Base-by-base conservation (phyloP, 2,113 vertebrate genomes). In the Anthoscopus minutus region DNA sequence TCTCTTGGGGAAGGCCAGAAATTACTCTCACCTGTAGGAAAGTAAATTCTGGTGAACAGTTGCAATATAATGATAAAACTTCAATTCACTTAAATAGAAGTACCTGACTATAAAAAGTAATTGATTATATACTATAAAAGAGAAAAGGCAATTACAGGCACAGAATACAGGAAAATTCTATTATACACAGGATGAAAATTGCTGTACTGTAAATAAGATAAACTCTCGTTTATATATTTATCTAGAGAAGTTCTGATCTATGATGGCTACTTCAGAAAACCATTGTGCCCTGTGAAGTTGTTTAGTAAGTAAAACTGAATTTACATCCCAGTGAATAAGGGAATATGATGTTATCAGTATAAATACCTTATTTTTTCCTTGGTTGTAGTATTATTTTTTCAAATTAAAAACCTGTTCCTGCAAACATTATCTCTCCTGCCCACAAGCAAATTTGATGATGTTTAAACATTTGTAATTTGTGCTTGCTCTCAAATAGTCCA, bases 81-180 rank as follows among this genome's bases (percentile, higher is more conserved):
- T 91, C 73, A 77, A 71, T 94, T 95, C 82, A 61, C 51, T 83
- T 88, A 93, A 94, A 83, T 74, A 44, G 71, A 94, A 86, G 76
- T 58, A 93, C 57, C 40, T 74, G 44, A 83, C 72, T 60, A 93
- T 90, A 93, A 96, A 89, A 94, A 86, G 72, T 86, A 90, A 96
- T 95, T 90, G 86, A 92, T 93, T 90, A 45, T 22, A 20, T 48
- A 37, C 56, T 67, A 20, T 88, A 86, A 95, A 89, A 89, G 42
- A 91, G 44, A 93, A 94, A 94, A 94, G 56, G 72, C 76, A 88
- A 93, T 95, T 93, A 94, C 69, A 88, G 76, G 62, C 51, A 86
- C 8, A 78, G 56, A 95, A 93, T 48, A 54, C n/a, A 90, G 80
- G 73, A 88, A 88, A 94, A 93, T 60, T 53, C 38, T 60, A 53